phyloP scores from a whole-genome alignment of 2,797 vertebrate species.

The Poeciliopsis turneri region DNA sequence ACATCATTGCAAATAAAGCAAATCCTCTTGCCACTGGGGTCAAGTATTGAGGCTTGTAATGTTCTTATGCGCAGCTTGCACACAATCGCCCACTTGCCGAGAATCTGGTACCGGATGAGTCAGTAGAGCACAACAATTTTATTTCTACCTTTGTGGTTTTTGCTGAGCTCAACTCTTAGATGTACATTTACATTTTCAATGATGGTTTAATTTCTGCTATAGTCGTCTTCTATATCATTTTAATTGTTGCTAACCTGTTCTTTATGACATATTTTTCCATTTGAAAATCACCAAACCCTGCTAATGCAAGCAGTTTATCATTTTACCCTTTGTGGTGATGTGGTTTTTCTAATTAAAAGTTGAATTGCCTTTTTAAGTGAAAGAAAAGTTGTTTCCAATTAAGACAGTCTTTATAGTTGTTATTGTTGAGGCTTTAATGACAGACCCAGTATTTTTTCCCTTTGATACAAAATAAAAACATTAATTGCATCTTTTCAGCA shows the following conservation, averaged over 20 bases:
- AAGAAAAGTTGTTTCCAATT: neutral
- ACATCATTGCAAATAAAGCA: neutral
- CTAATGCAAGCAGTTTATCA: neutral
- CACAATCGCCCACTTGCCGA: slow-evolving; percentile 1
- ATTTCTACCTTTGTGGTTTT: neutral
- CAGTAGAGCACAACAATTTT: neutral
- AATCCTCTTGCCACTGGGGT: slow-evolving; percentile 5
- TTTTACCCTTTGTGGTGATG: neutral
- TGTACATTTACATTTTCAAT: neutral
- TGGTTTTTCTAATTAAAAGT: slow-evolving; percentile 4
- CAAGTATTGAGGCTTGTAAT: slow-evolving; percentile 6
- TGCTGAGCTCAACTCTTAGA: neutral
- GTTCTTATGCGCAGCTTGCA: neutral
- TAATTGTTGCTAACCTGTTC: neutral
- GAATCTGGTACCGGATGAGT: slow-evolving; percentile 4
- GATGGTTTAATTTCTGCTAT: neutral
- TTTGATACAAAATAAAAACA: neutral
- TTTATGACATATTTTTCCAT: neutral
- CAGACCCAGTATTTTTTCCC: neutral
- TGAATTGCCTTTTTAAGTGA: neutral
- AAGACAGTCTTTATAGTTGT: neutral
- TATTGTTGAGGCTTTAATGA: neutral
- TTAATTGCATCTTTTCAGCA: neutral
- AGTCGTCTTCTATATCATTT: neutral
- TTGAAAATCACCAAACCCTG: neutral